phyloP scores from a whole-genome alignment of 2,113 vertebrate genomes.

The Merops nubicus region DNA sequence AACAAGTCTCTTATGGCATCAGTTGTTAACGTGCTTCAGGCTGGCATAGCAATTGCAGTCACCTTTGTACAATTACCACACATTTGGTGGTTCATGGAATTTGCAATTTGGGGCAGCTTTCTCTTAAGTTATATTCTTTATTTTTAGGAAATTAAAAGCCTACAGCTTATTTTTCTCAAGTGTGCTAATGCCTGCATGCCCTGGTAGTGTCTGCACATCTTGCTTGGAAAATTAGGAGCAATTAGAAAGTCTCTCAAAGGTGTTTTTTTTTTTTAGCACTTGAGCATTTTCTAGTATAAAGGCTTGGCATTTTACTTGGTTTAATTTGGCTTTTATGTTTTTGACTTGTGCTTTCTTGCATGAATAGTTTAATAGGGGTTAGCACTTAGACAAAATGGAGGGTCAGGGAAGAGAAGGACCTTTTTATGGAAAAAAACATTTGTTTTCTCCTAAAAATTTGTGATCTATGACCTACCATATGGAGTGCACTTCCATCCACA shows the following conservation, averaged over 20 bases:
- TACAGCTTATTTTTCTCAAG: not conserved
- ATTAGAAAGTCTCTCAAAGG: not conserved
- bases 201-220: not conserved
- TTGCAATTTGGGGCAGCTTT: not conserved
- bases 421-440: not conserved
- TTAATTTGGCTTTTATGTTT: conserved; percentile 2
- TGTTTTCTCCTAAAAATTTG: not conserved
- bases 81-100: not conserved
- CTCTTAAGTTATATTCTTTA: not conserved
- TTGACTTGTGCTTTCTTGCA: not conserved
- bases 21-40: fast-evolving
- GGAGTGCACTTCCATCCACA: not conserved
- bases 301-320: not conserved
- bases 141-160: not conserved
- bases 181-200: not conserved
- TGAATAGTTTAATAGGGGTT: not conserved
- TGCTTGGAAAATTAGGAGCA: not conserved
- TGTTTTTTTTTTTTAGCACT: not conserved
- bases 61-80: not conserved
- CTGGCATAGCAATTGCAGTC: not conserved
- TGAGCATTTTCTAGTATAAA: not conserved
- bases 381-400: not conserved
- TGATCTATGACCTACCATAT: not conserved
- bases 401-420: not conserved
- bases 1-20: fast-evolving